A percentile compares a stretch with the other conserved stretches of the same genome.
Conservation (phyloP, 2,113 vertebrate species). For the Heteronetta atricapilla region DNA sequence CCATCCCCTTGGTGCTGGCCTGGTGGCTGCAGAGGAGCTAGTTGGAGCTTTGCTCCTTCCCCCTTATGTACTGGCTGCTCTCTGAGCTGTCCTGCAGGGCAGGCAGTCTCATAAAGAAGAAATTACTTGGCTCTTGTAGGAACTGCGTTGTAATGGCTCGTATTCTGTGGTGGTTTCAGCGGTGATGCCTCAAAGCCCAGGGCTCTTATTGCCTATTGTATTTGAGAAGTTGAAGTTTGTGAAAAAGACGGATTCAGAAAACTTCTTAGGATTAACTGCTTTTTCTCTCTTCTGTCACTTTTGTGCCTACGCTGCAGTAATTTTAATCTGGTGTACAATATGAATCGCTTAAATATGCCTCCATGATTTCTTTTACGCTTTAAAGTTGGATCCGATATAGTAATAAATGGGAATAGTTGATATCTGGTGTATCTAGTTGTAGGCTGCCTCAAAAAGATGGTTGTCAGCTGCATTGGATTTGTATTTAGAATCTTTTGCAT, state of each 20-base stretch:
- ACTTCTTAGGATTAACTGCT: background rate
- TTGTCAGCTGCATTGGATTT: constrained; percentile 45
- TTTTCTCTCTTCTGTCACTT: background rate
- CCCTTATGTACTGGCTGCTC: background rate
- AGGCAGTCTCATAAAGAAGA: background rate
- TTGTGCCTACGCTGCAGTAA: background rate
- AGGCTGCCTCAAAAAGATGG: constrained; percentile 31
- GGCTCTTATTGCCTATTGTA: background rate
- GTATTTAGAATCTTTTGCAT: constrained; percentile 48
- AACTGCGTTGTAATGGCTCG: background rate
- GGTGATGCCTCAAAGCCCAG: background rate
- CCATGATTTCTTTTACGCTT: background rate
- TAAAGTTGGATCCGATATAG: background rate
- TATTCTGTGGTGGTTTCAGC: background rate
- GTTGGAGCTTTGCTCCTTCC: background rate
- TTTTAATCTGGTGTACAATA: background rate
- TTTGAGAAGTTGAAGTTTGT: background rate
- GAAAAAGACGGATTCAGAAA: background rate
- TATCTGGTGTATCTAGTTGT: constrained; percentile 3
- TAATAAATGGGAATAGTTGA: constrained; percentile 39
- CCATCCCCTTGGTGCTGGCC: fast-evolving
- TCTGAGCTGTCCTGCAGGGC: background rate
- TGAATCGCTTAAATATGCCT: background rate
- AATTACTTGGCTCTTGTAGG: background rate
- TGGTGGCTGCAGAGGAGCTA: background rate